Base-by-base conservation (phyloP, 2,113 vertebrate genomes). In the Lates calcarifer region DNA sequence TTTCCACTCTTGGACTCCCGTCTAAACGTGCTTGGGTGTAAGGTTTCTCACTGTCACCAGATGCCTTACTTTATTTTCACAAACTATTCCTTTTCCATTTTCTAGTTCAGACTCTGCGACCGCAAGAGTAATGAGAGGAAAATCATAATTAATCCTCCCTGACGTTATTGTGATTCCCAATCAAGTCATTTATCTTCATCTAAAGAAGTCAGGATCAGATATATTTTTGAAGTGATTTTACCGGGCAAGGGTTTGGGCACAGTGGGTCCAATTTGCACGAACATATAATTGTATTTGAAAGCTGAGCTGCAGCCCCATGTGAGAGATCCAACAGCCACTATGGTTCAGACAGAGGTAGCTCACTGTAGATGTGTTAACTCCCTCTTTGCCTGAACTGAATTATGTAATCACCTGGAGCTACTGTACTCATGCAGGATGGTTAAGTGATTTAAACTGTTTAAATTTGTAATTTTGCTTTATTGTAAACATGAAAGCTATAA, bases 261-360 rank as follows among this genome's bases (percentile, higher is more conserved):
- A 79, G 55, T 45, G 45, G 55, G 68, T 18, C 26, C 13, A 33
- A 80, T 82, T 88, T 89, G 62, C 53, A 82, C 68, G n/a, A 58
- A 88, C 11, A 33, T 39, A 64, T 86, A 74, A 92, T 79, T 86
- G 61, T 70, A 49, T 88, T 61, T 86, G 87, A 91, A 89, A 84
- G 76, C 45, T 60, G 56, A 85, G 71, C 74, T 65, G 73, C 33
- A 61, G 74, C 2, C 35, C 29, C 29, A 10, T 12, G 49, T 60
- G 68, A 87, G 57, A 63, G 77, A 56, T 60, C 69, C 68, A 56
- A 35, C 55, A 80, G 70, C 66, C 81, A 29, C 66, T 26, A 11
- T 31, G 74, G 86, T 90, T 90, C 83, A 90, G 39, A 58, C 66
- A 84, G 83, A 86, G 84, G 61, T 74, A 73, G 77, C 78, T 57